phyloP scores from a whole-genome alignment of 2,888 invertebrate genomes.

The Oxytorus armatus region DNA sequence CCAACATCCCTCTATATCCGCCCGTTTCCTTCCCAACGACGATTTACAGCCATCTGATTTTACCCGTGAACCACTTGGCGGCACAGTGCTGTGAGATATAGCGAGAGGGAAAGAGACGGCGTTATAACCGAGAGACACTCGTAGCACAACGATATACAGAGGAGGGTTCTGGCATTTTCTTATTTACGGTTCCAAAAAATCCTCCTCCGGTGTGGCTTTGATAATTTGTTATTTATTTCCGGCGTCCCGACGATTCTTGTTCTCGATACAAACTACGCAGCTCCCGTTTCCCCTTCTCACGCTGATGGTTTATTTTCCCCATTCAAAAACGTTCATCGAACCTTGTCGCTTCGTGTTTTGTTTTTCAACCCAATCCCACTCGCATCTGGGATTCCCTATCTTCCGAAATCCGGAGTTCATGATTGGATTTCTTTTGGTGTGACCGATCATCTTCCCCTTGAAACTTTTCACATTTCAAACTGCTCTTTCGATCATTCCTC shows the following conservation, averaged over 20 bases:
- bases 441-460: not conserved
- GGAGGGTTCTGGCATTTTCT: slow-evolving; percentile 67
- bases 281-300: not conserved
- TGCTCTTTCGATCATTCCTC: not conserved
- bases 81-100: slow-evolving; percentile 22
- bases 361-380: slow-evolving; percentile 16
- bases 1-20: slow-evolving; percentile 59
- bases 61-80: slow-evolving; percentile 66
- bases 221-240: slow-evolving; percentile 75
- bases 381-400: not conserved
- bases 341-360: slow-evolving; percentile 2
- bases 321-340: not conserved
- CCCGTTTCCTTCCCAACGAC: slow-evolving; percentile 73
- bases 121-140: slow-evolving; percentile 29
- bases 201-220: slow-evolving; percentile 62
- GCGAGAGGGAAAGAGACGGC: slow-evolving; percentile 20
- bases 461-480: not conserved
- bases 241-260: slow-evolving; percentile 54
- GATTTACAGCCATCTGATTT: slow-evolving; percentile 82
- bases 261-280: slow-evolving; percentile 32
- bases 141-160: slow-evolving; percentile 34
- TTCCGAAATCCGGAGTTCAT: slow-evolving; percentile 2
- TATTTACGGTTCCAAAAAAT: slow-evolving; percentile 72
- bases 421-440: slow-evolving; percentile 24
- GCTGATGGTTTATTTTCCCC: slow-evolving; percentile 23